These are phyloP conservation scores for Carterocephalus palaemon DNA, from an alignment of 2,888 invertebrate genomes.

Conservation along the genomic window DNA sequence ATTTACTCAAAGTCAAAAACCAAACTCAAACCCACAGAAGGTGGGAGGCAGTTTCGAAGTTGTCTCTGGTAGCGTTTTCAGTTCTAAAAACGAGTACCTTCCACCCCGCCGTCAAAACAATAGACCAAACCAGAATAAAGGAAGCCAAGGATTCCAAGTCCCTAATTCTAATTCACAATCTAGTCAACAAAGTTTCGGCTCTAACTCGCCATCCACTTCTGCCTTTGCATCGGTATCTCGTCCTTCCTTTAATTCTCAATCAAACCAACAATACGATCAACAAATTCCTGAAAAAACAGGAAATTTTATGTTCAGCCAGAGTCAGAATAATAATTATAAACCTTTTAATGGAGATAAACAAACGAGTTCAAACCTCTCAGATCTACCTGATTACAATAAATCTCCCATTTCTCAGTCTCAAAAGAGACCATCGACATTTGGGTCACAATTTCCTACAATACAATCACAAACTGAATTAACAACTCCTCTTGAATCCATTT, in stretches of 20 bases:
- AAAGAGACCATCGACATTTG: constrained; percentile 23
- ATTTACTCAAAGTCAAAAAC: constrained; percentile 15
- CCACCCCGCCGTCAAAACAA: constrained; percentile 6
- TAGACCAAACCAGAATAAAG: constrained; percentile 8
- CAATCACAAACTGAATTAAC: constrained; percentile 47
- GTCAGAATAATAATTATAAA: constrained; percentile 2
- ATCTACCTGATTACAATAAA: background rate
- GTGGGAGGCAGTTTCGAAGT: constrained; percentile 19
- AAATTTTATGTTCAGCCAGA: background rate
- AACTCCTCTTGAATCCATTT: constrained; percentile 44
- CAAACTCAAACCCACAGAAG: background rate
- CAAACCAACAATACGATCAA: constrained; percentile 1
- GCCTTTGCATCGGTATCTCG: constrained; percentile 22
- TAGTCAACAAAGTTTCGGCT: constrained; percentile 8
- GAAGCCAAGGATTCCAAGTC: constrained; percentile 11
- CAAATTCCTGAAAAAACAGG: background rate
- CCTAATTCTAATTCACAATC: constrained; percentile 9
- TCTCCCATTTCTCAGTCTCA: background rate
- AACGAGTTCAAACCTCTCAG: background rate
- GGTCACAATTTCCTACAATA: constrained; percentile 32
- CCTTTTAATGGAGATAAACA: constrained; percentile 3
- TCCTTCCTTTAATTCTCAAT: constrained; percentile 10
- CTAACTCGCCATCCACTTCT: constrained; percentile 22
- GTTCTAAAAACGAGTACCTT: constrained; percentile 15
- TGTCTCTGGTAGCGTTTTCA: constrained; percentile 16